Percentiles rank a stretch among this genome's conserved stretches.
Evolutionary conservation across 1,140 invertebrate species (phyloP).

Genomic region (Drosophila yakuba): DNA sequence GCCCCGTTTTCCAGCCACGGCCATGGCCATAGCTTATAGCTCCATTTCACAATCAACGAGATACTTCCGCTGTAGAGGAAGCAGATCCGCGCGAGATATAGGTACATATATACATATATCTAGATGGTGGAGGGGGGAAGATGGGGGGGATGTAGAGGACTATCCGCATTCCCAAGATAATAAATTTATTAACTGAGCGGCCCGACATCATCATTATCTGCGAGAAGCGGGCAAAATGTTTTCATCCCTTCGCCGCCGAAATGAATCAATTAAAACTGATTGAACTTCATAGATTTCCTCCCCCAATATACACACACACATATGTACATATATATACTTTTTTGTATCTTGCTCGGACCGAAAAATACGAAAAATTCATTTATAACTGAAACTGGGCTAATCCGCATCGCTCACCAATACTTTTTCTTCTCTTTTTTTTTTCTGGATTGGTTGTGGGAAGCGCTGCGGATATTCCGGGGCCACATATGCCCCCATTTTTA

Average conservation of each 20-base stretch:
- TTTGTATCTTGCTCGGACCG: neutral
- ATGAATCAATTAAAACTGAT: constrained; percentile 83
- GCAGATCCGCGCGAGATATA: constrained; percentile 7
- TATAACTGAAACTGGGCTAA: constrained; percentile 69
- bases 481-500: constrained; percentile 71
- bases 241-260: constrained; percentile 31
- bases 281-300: constrained; percentile 74
- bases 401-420: constrained; percentile 47
- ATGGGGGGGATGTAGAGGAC: neutral
- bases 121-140: neutral
- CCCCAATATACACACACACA: neutral
- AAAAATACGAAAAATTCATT: constrained; percentile 36
- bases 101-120: neutral
- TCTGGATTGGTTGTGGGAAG: constrained; percentile 13
- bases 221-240: constrained; percentile 25
- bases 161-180: constrained; percentile 75
- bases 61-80: constrained; percentile 61
- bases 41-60: constrained; percentile 76
- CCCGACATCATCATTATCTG: constrained; percentile 67
- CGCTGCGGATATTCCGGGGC: neutral
- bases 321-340: neutral
- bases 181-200: constrained; percentile 76
- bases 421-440: constrained; percentile 12
- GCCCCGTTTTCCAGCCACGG: constrained; percentile 37
- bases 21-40: constrained; percentile 41